Evolutionary conservation across 2,797 vertebrate genomes (phyloP).

Genomic region (Ceryle rudis): DNA sequence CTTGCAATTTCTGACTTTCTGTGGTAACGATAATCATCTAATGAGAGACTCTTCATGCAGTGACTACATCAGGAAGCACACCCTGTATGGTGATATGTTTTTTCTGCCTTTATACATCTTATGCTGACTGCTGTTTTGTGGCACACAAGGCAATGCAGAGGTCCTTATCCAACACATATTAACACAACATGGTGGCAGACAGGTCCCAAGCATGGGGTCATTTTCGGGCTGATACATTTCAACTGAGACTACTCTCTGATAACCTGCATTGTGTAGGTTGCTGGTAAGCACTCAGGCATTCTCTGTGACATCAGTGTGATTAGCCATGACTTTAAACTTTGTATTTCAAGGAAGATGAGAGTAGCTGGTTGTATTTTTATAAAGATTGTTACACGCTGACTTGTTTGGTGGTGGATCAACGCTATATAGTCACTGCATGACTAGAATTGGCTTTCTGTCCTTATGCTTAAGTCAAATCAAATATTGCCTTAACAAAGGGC

Average conservation of each 20-base stretch:
- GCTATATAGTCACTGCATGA: background rate
- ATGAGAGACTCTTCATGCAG: background rate
- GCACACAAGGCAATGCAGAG: background rate
- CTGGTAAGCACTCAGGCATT: background rate
- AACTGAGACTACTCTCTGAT: background rate
- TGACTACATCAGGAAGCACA: background rate
- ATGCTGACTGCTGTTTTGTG: background rate
- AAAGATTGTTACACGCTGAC: background rate
- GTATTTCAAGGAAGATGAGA: background rate
- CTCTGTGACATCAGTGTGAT: background rate
- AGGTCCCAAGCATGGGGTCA: rapidly evolving
- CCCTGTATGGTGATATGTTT: background rate
- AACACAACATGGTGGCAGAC: background rate
- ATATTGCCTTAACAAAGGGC: background rate
- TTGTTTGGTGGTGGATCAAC: background rate
- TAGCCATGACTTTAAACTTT: background rate
- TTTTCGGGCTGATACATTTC: background rate
- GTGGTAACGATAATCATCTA: background rate
- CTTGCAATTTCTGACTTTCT: background rate
- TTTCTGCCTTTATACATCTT: background rate
- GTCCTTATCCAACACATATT: background rate
- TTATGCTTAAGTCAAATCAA: background rate
- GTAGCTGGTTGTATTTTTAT: background rate
- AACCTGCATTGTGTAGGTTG: background rate
- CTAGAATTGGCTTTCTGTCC: background rate